Conservation (phyloP, 2,797 vertebrate species). For the Tokudaia tokunoshimensis region DNA sequence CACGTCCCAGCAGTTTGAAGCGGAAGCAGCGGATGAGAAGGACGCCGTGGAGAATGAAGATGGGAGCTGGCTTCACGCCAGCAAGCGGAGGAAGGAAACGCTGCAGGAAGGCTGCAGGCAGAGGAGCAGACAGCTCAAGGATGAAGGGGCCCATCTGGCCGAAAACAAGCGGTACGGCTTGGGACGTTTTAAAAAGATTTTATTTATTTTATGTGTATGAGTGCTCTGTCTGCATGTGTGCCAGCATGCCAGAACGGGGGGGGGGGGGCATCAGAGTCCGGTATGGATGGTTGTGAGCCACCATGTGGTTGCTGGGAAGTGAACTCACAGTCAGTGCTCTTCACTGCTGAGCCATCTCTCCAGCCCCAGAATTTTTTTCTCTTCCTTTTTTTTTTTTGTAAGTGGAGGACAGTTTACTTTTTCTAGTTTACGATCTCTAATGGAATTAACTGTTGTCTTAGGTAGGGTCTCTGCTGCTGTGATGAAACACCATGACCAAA, state of each 20-base stretch:
- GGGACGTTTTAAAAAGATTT: background rate
- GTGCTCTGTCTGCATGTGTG: background rate
- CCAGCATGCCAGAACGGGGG: background rate
- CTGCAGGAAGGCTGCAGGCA: constrained; percentile 91
- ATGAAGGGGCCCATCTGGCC: constrained; percentile 93
- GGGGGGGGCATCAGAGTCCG: no score
- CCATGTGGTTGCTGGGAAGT: background rate
- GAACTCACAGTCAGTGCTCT: background rate
- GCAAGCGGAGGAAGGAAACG: constrained; percentile 91
- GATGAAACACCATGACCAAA: background rate
- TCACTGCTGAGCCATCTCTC: background rate
- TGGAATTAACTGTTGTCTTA: background rate
- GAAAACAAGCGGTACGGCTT: constrained; percentile 92
- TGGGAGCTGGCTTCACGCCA: constrained; percentile 91
- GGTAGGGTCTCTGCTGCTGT: background rate
- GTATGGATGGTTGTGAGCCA: background rate
- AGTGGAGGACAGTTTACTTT: background rate
- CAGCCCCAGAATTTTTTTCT: background rate
- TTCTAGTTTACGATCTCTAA: background rate
- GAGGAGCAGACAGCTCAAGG: constrained; percentile 93
- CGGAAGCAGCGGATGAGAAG: constrained; percentile 90
- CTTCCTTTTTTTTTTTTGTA: background rate
- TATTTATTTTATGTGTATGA: background rate
- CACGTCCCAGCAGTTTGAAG: constrained; percentile 93
- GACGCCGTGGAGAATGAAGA: constrained; percentile 81